These are phyloP conservation scores for Phenganax stokvisi DNA, from an alignment of 92 coral and sea anemone genomes.

Conservation along the genomic window DNA sequence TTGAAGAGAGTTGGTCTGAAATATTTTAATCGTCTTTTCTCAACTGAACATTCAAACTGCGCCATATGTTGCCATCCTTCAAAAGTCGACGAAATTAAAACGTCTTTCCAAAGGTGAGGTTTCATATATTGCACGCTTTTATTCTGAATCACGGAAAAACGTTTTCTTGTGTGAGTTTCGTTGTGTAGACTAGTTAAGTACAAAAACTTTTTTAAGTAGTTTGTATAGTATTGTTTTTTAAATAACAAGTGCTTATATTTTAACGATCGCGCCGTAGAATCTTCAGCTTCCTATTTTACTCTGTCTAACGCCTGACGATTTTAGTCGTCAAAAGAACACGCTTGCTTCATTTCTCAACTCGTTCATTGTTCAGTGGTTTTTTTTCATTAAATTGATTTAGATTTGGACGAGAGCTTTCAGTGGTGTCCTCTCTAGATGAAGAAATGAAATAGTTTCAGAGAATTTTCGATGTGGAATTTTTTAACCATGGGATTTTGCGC, in stretches of 20 bases:
- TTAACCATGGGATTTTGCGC: neutral
- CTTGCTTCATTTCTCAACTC: no score
- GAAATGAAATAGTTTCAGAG: slow-evolving; percentile 59
- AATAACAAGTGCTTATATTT: no score
- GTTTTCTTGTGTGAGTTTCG: no score
- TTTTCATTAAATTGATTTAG: slow-evolving; percentile 38
- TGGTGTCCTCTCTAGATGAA: slow-evolving; percentile 77
- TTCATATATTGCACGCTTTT: neutral
- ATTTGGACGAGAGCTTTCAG: slow-evolving; percentile 62
- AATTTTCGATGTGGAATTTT: neutral
- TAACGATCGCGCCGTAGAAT: no score
- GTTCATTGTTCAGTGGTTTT: neutral
- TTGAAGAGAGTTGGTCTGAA: slow-evolving; percentile 66
- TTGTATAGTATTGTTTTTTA: no score
- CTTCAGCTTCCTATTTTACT: no score
- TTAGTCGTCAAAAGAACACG: no score
- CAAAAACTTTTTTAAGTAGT: no score
- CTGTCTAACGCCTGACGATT: no score
- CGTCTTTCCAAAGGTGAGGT: slow-evolving; percentile 61
- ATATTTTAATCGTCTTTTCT: slow-evolving; percentile 72
- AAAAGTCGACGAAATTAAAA: slow-evolving; percentile 77
- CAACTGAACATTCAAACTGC: slow-evolving; percentile 68
- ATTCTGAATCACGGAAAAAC: neutral
- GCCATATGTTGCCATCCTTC: slow-evolving; percentile 94
- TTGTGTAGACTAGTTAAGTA: no score